These are phyloP conservation scores for Uria aalge DNA, from an alignment of 2,113 vertebrate species.

Conservation along the genomic window DNA sequence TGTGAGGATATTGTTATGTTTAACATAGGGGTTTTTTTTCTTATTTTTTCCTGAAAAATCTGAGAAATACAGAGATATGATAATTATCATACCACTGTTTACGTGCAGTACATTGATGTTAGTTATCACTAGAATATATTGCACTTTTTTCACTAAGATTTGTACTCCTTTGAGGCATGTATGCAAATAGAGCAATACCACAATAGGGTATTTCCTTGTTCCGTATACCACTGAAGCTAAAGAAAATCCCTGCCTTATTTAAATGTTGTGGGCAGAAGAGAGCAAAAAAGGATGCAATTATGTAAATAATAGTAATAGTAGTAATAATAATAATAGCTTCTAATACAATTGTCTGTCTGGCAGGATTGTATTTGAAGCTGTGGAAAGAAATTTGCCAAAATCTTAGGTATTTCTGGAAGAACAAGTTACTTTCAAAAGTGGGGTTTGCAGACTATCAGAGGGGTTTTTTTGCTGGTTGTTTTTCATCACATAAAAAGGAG, in stretches of 20 bases:
- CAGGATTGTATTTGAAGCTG: neutral
- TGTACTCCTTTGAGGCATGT: neutral
- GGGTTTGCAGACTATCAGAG: neutral
- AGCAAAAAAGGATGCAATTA: neutral
- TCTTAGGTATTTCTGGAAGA: neutral
- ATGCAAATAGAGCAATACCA: neutral
- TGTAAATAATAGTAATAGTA: neutral
- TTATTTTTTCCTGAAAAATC: neutral
- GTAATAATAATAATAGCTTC: neutral
- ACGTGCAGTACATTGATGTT: neutral
- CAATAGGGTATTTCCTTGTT: neutral
- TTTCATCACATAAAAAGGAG: neutral
- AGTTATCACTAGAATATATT: neutral
- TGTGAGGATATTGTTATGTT: neutral
- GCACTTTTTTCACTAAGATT: neutral
- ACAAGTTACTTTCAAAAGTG: neutral
- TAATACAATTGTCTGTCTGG: neutral
- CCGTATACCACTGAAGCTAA: neutral
- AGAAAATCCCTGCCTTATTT: neutral
- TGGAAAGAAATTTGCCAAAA: neutral
- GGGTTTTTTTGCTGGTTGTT: neutral
- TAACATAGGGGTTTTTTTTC: neutral
- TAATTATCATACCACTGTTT: neutral
- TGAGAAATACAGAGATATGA: neutral
- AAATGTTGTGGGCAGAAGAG: neutral